Conservation (phyloP, 2,888 invertebrate species). For the Psylliodes chrysocephalus region DNA sequence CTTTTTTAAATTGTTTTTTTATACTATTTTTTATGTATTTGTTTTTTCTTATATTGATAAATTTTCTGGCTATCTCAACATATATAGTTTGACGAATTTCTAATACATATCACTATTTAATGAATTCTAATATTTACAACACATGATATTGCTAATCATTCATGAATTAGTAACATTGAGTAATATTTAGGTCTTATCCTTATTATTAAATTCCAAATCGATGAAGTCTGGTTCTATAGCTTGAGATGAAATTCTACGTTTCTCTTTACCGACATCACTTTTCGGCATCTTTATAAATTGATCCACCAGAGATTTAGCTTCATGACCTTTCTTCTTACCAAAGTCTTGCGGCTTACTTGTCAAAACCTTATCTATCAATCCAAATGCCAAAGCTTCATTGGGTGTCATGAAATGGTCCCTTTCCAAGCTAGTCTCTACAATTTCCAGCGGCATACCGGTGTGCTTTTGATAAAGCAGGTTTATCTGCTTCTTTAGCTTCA, state of each 20-base stretch:
- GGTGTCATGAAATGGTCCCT: conserved; percentile 94
- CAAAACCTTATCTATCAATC: conserved; percentile 90
- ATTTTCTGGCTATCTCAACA: no score
- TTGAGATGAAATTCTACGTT: not conserved
- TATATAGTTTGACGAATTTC: no score
- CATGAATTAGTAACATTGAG: no score
- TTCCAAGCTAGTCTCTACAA: conserved; percentile 82
- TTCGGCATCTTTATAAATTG: conserved; percentile 9
- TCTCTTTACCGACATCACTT: not conserved
- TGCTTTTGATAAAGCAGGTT: conserved; percentile 91
- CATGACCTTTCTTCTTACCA: not conserved
- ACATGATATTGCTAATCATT: no score
- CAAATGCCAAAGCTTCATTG: conserved; percentile 87
- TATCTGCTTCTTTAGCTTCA: conserved; percentile 88
- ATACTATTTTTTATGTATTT: no score
- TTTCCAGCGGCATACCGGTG: conserved; percentile 68
- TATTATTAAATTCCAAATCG: not conserved
- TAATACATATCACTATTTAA: no score
- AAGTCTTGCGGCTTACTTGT: conserved; percentile 44
- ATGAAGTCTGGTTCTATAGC: not conserved
- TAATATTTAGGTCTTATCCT: no score
- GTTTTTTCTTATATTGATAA: no score
- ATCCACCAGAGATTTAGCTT: not conserved
- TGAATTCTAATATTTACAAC: no score
- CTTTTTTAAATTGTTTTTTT: no score